Evolutionary conservation across 53 echinoderm and acorn worm genomes (phyloP).

Genomic region (Echinarachnius parma): DNA sequence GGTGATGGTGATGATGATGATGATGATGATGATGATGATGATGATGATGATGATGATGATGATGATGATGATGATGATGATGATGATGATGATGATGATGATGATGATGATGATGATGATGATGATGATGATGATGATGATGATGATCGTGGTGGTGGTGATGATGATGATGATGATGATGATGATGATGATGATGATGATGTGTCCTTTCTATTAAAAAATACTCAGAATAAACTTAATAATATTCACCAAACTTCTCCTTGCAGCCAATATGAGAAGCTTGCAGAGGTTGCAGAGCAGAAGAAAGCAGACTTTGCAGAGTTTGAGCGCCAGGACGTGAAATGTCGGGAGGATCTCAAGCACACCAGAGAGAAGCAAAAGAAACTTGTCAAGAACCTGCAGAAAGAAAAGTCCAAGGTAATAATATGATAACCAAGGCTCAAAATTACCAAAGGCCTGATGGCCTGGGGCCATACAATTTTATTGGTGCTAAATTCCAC

Average conservation of each 20-base stretch:
- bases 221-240: too few species aligned
- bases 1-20: constrained; percentile 32
- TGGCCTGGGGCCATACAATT: too few species aligned
- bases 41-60: constrained; percentile 41
- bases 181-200: constrained; percentile 38
- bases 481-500: too few species aligned
- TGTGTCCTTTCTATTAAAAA: constrained; percentile 5
- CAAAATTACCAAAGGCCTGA: too few species aligned
- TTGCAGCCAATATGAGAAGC: constrained; percentile 78
- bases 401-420: constrained; percentile 91
- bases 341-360: constrained; percentile 87
- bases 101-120: constrained; percentile 34
- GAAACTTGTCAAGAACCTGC: constrained; percentile 78
- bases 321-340: constrained; percentile 93
- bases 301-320: constrained; percentile 95
- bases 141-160: constrained; percentile 30
- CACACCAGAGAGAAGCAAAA: constrained; percentile 87
- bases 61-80: constrained; percentile 29
- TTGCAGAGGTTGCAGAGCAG: constrained; percentile 67
- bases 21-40: constrained; percentile 29
- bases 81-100: constrained; percentile 31
- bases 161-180: constrained; percentile 31
- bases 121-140: constrained; percentile 39
- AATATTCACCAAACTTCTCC: too few species aligned
- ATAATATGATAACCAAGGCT: neutral